A percentile compares a stretch with the other conserved stretches of the same genome.
phyloP scores from a whole-genome alignment of 2,797 vertebrate genomes.

The Phrynocephalus guinanensis region DNA sequence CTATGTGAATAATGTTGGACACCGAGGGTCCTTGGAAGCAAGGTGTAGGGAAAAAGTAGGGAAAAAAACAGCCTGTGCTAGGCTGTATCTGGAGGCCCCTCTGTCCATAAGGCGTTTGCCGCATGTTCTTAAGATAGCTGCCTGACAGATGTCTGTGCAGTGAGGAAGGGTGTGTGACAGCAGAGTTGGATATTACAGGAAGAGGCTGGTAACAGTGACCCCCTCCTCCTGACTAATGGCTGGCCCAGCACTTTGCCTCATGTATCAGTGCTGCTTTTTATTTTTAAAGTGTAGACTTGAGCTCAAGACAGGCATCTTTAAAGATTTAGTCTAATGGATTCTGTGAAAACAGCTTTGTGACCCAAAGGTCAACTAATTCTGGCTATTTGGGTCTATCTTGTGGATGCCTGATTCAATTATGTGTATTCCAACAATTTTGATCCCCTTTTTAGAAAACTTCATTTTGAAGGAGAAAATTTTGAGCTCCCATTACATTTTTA shows the following conservation, averaged over 20 bases:
- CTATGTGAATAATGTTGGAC: too few species aligned
- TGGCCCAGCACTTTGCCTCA: background rate
- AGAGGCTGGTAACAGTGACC: too few species aligned
- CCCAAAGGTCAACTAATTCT: conserved; percentile 2
- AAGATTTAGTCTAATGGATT: background rate
- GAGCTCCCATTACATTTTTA: background rate
- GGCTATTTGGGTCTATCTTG: conserved; percentile 4
- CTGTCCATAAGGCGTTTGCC: too few species aligned
- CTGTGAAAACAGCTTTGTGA: conserved; percentile 7
- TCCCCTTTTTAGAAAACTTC: conserved; percentile 52
- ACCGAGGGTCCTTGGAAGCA: too few species aligned
- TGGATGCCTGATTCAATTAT: background rate
- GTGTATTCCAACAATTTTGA: background rate
- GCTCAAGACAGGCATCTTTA: background rate
- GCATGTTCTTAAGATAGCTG: too few species aligned
- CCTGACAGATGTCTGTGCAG: too few species aligned
- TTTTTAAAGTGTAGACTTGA: background rate
- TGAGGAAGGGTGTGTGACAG: too few species aligned
- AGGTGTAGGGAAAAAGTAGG: too few species aligned
- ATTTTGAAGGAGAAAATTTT: conserved; percentile 7
- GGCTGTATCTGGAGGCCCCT: too few species aligned
- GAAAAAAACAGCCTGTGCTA: too few species aligned
- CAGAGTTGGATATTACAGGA: too few species aligned
- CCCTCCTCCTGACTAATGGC: too few species aligned
- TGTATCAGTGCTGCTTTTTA: background rate